Conservation (phyloP, 2,888 invertebrate species). For the Phlogophora meticulosa region DNA sequence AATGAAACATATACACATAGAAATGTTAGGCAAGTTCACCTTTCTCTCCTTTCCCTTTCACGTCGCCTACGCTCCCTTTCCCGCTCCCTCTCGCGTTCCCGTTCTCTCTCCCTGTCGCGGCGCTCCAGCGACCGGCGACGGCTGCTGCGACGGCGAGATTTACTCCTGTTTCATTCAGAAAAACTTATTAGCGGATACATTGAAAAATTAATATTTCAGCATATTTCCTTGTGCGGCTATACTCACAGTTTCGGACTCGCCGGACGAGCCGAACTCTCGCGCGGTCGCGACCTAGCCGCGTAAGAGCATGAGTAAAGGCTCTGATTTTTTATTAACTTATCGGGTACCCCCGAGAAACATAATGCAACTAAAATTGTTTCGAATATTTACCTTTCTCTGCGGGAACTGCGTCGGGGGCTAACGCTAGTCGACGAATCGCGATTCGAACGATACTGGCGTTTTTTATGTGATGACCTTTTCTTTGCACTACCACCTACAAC, state of each 20-base stretch:
- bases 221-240: slow-evolving; percentile 31
- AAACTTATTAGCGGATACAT: slow-evolving; percentile 26
- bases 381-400: slow-evolving; percentile 89
- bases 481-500: slow-evolving; percentile 90
- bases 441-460: slow-evolving; percentile 96
- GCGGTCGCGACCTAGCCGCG: slow-evolving; percentile 59
- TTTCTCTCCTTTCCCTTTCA: slow-evolving; percentile 84
- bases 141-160: slow-evolving; percentile 86
- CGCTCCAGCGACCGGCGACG: slow-evolving; percentile 87
- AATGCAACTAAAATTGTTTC: not conserved
- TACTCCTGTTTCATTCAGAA: slow-evolving; percentile 75
- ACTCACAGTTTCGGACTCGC: slow-evolving; percentile 59
- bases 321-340: slow-evolving; percentile 21
- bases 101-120: slow-evolving; percentile 85
- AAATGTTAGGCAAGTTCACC: slow-evolving; percentile 64
- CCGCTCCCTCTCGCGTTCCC: slow-evolving; percentile 81
- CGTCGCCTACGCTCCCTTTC: slow-evolving; percentile 80
- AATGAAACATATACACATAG: not conserved
- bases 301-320: slow-evolving; percentile 55
- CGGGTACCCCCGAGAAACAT: slow-evolving; percentile 22
- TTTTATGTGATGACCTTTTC: slow-evolving; percentile 96
- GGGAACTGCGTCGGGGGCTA: slow-evolving; percentile 88
- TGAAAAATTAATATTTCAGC: not conserved
- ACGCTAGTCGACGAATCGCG: slow-evolving; percentile 94
- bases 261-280: slow-evolving; percentile 57